Conservation (phyloP, 2,113 vertebrate species). For the Halcyon senegalensis region DNA sequence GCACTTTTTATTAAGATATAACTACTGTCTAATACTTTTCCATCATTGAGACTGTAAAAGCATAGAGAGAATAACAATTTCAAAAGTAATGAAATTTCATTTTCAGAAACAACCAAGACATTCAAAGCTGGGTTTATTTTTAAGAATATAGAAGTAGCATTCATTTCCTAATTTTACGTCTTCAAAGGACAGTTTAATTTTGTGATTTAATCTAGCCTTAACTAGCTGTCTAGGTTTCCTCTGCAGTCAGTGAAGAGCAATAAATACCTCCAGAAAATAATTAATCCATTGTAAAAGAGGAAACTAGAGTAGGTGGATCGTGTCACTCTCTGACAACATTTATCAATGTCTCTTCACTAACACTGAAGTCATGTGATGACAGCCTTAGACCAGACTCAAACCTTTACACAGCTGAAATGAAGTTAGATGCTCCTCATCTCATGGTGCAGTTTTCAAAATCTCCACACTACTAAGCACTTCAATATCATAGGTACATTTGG, state of each 20-base stretch:
- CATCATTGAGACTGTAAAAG: conserved; percentile 35
- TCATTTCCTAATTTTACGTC: not conserved
- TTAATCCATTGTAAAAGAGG: not conserved
- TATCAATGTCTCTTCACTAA: not conserved
- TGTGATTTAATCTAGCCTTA: not conserved
- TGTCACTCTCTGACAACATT: not conserved
- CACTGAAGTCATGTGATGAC: not conserved
- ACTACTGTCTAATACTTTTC: conserved; percentile 43
- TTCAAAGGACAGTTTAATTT: not conserved
- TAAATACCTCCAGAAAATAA: not conserved
- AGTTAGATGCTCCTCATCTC: not conserved
- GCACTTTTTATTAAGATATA: conserved; percentile 66
- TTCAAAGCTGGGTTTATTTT: not conserved
- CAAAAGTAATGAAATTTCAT: conserved; percentile 1
- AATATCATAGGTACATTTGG: not conserved
- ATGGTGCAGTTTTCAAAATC: not conserved
- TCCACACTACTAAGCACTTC: not conserved
- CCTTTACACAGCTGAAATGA: not conserved
- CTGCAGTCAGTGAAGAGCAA: not conserved
- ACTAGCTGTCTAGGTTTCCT: not conserved
- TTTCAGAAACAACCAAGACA: conserved; percentile 15
- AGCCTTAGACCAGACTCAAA: not conserved
- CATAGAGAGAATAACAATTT: conserved; percentile 23
- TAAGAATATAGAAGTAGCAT: not conserved
- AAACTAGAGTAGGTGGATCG: not conserved